phyloP scores from a whole-genome alignment of 1,140 invertebrate species.

The Sarcophaga bullata region DNA sequence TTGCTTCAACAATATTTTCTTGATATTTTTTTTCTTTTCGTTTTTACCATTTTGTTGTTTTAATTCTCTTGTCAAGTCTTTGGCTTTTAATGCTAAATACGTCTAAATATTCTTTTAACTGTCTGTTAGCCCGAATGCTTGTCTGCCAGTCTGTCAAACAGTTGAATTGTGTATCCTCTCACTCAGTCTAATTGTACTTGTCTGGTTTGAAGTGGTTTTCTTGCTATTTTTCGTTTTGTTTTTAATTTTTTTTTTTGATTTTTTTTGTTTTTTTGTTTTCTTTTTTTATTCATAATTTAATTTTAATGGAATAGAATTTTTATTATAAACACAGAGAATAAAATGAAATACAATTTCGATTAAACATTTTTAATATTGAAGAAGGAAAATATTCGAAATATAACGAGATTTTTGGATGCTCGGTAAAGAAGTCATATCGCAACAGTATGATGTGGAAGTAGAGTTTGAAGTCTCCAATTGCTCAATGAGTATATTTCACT shows the following conservation, averaged over 20 bases:
- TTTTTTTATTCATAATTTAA: background rate
- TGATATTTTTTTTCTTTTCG: background rate
- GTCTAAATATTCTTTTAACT: background rate
- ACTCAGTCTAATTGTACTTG: background rate
- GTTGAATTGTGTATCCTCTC: background rate
- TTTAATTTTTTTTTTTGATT: conserved; percentile 1
- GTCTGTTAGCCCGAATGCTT: background rate
- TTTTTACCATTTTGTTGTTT: background rate
- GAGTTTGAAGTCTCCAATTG: too few relatives aligned
- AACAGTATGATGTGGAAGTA: too few relatives aligned
- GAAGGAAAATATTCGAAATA: too few relatives aligned
- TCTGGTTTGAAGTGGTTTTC: conserved; percentile 17
- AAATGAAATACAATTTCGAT: too few relatives aligned
- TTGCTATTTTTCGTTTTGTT: conserved; percentile 13
- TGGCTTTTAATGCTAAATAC: conserved; percentile 18
- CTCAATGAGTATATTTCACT: too few relatives aligned
- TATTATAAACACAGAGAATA: too few relatives aligned
- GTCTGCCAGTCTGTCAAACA: background rate
- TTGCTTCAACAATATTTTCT: background rate
- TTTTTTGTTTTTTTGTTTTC: background rate
- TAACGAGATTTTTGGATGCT: too few relatives aligned
- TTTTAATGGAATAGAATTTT: background rate
- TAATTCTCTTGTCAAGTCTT: conserved; percentile 14
- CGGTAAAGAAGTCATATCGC: too few relatives aligned
- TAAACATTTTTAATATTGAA: too few relatives aligned